phyloP scores from a whole-genome alignment of 92 coral and sea anemone genomes.

The Phenganax subtilis region DNA sequence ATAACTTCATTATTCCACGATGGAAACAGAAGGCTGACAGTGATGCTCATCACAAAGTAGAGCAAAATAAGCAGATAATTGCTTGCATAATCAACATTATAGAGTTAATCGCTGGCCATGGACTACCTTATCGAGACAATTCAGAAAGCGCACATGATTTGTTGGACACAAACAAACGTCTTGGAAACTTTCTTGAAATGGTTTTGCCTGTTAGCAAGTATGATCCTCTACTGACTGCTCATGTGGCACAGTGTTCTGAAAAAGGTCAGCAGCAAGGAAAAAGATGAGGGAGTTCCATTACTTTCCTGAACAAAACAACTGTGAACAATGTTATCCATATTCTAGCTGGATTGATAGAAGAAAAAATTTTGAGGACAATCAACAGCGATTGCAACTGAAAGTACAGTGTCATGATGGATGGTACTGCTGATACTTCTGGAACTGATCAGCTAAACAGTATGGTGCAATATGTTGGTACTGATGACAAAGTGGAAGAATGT shows the following conservation, averaged over 20 bases:
- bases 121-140: neutral
- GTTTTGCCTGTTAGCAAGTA: constrained; percentile 15
- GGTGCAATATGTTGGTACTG: neutral
- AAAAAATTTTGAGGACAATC: neutral
- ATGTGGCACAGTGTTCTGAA: neutral
- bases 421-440: neutral
- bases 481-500: neutral
- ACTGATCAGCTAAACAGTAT: neutral
- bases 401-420: neutral
- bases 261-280: neutral
- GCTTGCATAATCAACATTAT: neutral
- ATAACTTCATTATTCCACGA: constrained; percentile 3
- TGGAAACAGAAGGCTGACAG: constrained; percentile 12
- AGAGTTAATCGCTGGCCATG: constrained; percentile 13
- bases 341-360: neutral
- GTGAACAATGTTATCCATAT: neutral
- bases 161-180: constrained; percentile 24
- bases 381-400: neutral
- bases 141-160: neutral
- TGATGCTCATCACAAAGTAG: constrained; percentile 2
- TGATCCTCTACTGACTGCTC: neutral
- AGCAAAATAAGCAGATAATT: constrained; percentile 8
- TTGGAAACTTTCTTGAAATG: constrained; percentile 20
- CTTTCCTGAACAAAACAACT: neutral
- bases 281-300: neutral